Conservation (phyloP, 2,113 vertebrate genomes). For the Numida meleagris region DNA sequence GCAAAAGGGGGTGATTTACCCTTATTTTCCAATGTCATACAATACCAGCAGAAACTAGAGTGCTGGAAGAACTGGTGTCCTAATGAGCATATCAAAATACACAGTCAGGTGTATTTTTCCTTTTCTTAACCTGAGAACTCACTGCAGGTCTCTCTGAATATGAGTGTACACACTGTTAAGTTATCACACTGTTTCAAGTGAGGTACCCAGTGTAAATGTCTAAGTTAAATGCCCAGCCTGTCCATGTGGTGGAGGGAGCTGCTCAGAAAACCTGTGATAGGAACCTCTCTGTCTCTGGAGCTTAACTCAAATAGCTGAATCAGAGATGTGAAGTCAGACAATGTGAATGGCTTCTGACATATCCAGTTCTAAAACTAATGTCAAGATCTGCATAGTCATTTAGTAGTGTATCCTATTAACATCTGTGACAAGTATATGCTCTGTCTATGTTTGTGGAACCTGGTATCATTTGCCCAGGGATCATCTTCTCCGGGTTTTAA, state of each 20-base stretch:
- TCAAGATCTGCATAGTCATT: not conserved
- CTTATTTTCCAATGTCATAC: not conserved
- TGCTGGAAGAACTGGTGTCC: not conserved
- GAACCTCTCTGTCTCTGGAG: not conserved
- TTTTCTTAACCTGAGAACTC: not conserved
- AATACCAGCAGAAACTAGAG: not conserved
- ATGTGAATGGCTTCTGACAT: not conserved
- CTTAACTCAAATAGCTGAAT: not conserved
- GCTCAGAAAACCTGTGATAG: not conserved
- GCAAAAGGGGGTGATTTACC: not conserved
- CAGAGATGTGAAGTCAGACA: not conserved
- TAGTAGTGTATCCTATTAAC: not conserved
- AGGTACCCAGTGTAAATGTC: too few species aligned
- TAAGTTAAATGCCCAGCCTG: not conserved
- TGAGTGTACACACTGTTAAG: not conserved
- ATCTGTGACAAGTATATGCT: not conserved
- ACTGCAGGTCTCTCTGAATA: not conserved
- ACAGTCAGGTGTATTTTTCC: not conserved
- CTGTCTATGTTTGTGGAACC: not conserved
- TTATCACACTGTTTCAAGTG: not conserved
- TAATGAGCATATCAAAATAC: not conserved
- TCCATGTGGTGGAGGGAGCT: not conserved
- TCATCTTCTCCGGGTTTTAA: not conserved
- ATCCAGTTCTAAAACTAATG: not conserved
- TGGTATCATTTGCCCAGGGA: not conserved